Conservation (phyloP, 1,140 invertebrate genomes). For the Oncopodura yosiiana region DNA sequence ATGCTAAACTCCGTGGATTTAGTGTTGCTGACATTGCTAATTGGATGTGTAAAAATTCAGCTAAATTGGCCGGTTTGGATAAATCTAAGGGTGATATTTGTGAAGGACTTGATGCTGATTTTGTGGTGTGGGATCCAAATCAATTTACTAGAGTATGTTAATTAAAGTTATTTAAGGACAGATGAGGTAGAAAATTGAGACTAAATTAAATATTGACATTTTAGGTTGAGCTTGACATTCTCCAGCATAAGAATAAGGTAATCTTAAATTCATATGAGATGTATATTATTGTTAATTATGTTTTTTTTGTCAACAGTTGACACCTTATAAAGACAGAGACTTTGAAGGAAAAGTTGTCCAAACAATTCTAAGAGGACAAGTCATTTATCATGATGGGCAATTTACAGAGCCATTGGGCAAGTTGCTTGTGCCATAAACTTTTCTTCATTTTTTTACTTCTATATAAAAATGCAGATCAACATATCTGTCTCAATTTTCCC, state of each 20-base stretch:
- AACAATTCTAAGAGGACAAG: conserved; percentile 49
- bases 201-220: conserved; percentile 4
- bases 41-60: conserved; percentile 51
- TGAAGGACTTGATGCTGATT: conserved; percentile 57
- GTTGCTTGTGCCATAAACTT: conserved; percentile 8
- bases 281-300: too few species aligned
- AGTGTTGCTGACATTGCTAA: conserved; percentile 47
- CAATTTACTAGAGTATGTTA: conserved; percentile 44
- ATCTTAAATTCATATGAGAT: too few species aligned
- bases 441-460: too few species aligned
- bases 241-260: conserved; percentile 14
- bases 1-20: conserved; percentile 44
- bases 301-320: conserved; percentile 42
- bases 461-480: too few species aligned
- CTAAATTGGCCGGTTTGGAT: conserved; percentile 51
- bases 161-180: neutral
- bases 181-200: too few species aligned
- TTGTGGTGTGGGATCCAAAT: conserved; percentile 59
- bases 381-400: conserved; percentile 45
- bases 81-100: conserved; percentile 50
- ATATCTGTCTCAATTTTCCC: too few species aligned
- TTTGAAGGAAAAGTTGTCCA: conserved; percentile 49
- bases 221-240: neutral
- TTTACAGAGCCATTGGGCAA: conserved; percentile 41
- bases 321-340: conserved; percentile 48